These are phyloP conservation scores for Chauna torquata DNA, from an alignment of 2,113 vertebrate genomes.

Conservation along the genomic window DNA sequence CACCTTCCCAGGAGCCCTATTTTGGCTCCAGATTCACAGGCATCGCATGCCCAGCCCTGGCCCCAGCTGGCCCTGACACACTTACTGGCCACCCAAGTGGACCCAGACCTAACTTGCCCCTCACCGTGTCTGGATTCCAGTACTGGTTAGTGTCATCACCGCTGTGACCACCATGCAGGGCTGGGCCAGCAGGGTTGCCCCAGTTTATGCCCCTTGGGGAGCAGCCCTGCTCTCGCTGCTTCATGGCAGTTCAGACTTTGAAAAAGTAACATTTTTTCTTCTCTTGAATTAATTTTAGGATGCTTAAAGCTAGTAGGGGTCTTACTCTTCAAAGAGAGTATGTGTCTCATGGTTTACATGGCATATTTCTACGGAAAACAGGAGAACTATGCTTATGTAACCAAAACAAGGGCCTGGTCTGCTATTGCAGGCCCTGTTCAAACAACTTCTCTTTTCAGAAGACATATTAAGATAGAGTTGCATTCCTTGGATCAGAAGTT, in stretches of 20 bases:
- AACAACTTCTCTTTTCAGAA: background rate
- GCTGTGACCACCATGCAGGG: background rate
- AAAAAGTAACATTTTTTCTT: background rate
- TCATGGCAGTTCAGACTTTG: background rate
- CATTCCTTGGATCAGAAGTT: background rate
- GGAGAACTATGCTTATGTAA: background rate
- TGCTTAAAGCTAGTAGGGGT: background rate
- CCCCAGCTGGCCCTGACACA: background rate
- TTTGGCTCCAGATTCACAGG: background rate
- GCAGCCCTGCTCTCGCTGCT: background rate
- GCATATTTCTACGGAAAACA: background rate
- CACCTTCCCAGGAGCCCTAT: background rate
- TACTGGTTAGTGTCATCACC: background rate
- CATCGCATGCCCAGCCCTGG: background rate
- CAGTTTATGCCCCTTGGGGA: background rate
- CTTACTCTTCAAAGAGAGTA: background rate
- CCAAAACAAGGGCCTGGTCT: background rate
- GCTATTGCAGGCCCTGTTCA: background rate
- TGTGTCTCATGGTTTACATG: accelerated
- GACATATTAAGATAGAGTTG: background rate
- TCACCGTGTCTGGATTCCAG: background rate
- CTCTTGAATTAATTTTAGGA: background rate
- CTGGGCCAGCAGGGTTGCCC: background rate
- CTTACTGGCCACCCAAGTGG: background rate
- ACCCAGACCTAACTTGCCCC: background rate